A percentile compares a stretch with the other conserved stretches of the same genome.
phyloP scores from a whole-genome alignment of 2,888 invertebrate species.

The Drosophila histrio region DNA sequence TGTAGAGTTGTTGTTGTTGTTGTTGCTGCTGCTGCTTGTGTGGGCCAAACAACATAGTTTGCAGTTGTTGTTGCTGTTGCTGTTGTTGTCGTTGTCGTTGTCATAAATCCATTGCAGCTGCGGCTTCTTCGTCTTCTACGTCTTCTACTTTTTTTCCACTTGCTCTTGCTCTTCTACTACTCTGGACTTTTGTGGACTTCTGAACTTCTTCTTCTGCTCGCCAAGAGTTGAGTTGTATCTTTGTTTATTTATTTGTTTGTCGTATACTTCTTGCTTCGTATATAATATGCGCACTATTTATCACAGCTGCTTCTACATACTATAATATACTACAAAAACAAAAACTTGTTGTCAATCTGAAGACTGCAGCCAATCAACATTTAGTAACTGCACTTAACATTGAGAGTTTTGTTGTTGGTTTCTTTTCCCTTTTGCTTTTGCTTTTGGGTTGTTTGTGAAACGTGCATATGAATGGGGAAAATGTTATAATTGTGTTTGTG shows the following conservation, averaged over 20 bases:
- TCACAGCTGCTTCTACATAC: constrained; percentile 80
- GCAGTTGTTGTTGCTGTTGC: constrained; percentile 48
- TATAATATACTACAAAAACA: constrained; percentile 69
- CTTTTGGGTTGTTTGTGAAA: neutral
- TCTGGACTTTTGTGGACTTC: constrained; percentile 1
- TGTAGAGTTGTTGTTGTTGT: constrained; percentile 48
- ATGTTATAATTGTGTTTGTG: constrained; percentile 27
- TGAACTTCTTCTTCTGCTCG: constrained; percentile 9
- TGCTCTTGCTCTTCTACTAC: constrained; percentile 5
- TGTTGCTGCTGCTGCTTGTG: constrained; percentile 48
- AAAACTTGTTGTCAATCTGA: constrained; percentile 42
- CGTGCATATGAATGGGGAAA: constrained; percentile 16
- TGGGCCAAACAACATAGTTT: constrained; percentile 55
- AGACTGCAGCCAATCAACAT: constrained; percentile 30
- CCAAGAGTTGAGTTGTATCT: constrained; percentile 15
- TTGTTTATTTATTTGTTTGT: constrained; percentile 45
- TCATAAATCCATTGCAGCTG: constrained; percentile 66
- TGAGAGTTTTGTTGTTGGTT: neutral
- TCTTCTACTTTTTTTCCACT: constrained; percentile 3
- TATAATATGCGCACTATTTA: constrained; percentile 81
- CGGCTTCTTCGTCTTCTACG: constrained; percentile 24
- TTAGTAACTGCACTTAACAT: constrained; percentile 28
- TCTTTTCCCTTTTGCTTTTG: neutral
- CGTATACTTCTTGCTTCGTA: constrained; percentile 73
- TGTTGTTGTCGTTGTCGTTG: constrained; percentile 51